phyloP scores from a whole-genome alignment of 1,140 invertebrate species.

The Zaprionus camerounensis region DNA sequence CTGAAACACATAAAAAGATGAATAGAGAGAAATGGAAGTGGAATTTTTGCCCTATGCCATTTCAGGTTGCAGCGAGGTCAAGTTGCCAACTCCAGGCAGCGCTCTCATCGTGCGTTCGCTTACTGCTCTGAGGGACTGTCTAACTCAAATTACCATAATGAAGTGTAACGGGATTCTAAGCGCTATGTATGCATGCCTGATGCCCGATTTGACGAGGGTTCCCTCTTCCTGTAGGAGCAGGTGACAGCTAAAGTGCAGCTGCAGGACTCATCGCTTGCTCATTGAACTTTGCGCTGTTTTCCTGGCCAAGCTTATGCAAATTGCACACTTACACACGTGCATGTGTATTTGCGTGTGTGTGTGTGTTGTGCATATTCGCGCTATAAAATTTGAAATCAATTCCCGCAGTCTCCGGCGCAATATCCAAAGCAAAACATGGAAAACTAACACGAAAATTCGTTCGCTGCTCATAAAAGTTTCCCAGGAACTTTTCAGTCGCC shows the following conservation, averaged over 20 bases:
- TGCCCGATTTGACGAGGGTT: background rate
- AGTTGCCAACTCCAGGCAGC: too few species aligned
- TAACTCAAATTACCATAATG: constrained; percentile 39
- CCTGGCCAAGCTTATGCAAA: constrained; percentile 39
- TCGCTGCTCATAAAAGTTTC: constrained; percentile 74
- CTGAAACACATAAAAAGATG: background rate
- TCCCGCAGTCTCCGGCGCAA: constrained; percentile 62
- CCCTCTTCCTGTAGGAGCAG: background rate
- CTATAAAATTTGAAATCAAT: constrained; percentile 59
- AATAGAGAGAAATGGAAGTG: background rate
- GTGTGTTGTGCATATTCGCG: background rate
- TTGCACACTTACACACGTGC: background rate
- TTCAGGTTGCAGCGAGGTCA: background rate
- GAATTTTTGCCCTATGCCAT: background rate
- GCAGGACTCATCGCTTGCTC: constrained; percentile 21
- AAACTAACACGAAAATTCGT: constrained; percentile 63
- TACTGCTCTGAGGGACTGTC: constrained; percentile 15
- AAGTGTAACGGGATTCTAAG: constrained; percentile 34
- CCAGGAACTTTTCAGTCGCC: constrained; percentile 58
- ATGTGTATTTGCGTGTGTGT: too few species aligned
- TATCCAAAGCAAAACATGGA: constrained; percentile 51
- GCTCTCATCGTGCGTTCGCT: background rate
- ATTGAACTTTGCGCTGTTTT: constrained; percentile 33
- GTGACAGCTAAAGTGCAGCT: constrained; percentile 32
- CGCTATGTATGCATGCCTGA: background rate